A percentile compares a stretch with the other conserved stretches of the same genome.
phyloP scores from a whole-genome alignment of 2,797 vertebrate genomes.

The Neoniphon sammara region DNA sequence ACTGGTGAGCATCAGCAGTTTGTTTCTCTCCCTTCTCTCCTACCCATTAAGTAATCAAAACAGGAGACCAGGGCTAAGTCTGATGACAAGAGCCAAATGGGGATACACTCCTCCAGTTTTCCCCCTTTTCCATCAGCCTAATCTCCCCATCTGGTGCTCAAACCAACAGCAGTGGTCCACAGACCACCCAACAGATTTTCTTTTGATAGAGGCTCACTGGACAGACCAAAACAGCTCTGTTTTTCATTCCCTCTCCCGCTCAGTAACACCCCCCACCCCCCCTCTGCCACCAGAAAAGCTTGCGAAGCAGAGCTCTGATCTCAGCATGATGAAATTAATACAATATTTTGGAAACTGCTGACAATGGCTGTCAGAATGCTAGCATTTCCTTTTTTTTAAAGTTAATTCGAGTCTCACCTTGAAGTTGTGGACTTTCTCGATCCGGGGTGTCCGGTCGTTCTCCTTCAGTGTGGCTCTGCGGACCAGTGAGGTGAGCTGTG shows the following conservation, averaged over 20 bases:
- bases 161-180: constrained; percentile 70
- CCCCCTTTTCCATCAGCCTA: constrained; percentile 69
- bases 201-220: constrained; percentile 75
- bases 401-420: constrained; percentile 88
- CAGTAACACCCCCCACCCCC: constrained; percentile 7
- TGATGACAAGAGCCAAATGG: constrained; percentile 80
- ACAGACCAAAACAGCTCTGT: constrained; percentile 74
- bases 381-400: background rate
- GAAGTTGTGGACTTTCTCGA: constrained; percentile 99
- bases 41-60: constrained; percentile 66
- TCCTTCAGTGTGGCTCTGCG: constrained; percentile 98
- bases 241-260: constrained; percentile 57
- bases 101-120: constrained; percentile 75
- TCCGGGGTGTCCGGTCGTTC: constrained; percentile 89
- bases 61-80: constrained; percentile 76
- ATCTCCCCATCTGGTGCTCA: constrained; percentile 84
- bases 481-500: constrained; percentile 98
- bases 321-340: constrained; percentile 63
- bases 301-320: constrained; percentile 51
- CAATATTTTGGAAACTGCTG: constrained; percentile 14
- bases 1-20: constrained; percentile 73
- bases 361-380: constrained; percentile 18
- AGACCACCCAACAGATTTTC: constrained; percentile 75
- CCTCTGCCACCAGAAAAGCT: constrained; percentile 42
- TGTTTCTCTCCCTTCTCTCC: constrained; percentile 56